Evolutionary conservation across 2,888 invertebrate genomes (phyloP), one percentile per base, ranked within the genome.

Genomic region (Andrena dorsata): DNA sequence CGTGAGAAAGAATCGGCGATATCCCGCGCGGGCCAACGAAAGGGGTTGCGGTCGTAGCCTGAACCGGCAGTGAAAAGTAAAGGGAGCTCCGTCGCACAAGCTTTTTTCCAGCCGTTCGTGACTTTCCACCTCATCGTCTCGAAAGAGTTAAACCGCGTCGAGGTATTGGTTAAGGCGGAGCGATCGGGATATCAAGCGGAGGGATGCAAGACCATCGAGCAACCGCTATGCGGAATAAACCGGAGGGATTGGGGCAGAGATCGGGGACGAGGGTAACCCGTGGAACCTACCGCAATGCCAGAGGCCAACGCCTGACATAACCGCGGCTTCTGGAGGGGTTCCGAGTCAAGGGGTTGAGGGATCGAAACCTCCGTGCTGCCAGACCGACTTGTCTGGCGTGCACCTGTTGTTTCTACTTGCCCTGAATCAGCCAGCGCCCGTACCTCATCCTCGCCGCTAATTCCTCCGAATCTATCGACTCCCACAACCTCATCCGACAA

Each of bases 351-450:
- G 84, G 84, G 84, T 89, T 86, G 86, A 81, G 84, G 87, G 84
- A 80, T 86, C 83, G 80, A 86, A 86, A 82, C 80, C 82, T 79
- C 77, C 82, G 60, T 82, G 84, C 84, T 79, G 82, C 78, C 80
- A 76, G 76, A 82, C 84, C 82, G 87, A 84, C 87, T 86, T 83
- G 89, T 85, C 86, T 84, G 86, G 83, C 88, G 85, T 90, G 85
- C 90, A 91, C 90, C 90, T 91, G 91, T 91, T 91, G 91, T 91
- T 90, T 90, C 90, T 87, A 90, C 86, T 88, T 87, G 89, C 86
- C 86, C 88, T 61, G 84, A 81, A 82, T 84, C 86, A 60, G 66
- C 58, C 78, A 13, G 53, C 35, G 64, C 63, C 49, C 78, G 72
- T 49, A 30, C 58, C 79, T 63, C 35, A 35, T n/a, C 49, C 23